phyloP scores from a whole-genome alignment of 2,888 invertebrate species.

The Petrolisthes manimaculis region DNA sequence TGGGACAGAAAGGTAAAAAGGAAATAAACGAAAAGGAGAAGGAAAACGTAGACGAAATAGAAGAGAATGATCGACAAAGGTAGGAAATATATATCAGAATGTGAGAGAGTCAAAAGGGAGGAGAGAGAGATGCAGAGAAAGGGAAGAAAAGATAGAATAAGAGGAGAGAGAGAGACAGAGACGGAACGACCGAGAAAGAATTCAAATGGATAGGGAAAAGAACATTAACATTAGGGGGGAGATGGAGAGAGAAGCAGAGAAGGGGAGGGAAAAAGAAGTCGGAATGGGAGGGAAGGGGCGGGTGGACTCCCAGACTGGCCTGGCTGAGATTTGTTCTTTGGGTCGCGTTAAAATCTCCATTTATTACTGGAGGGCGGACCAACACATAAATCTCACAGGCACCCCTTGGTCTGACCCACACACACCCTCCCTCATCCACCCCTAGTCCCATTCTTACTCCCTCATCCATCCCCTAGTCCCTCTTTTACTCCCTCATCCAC shows the following conservation, averaged over 20 bases:
- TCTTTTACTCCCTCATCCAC: too few species aligned
- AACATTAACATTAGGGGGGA: neutral
- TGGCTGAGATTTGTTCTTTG: slow-evolving; percentile 35
- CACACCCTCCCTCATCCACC: too few species aligned
- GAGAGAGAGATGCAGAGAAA: neutral
- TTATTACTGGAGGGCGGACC: slow-evolving; percentile 19
- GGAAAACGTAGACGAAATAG: too few species aligned
- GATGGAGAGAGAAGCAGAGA: neutral
- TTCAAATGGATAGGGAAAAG: neutral
- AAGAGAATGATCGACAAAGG: neutral
- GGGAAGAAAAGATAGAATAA: neutral
- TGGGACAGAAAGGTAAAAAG: neutral
- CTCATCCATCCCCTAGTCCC: too few species aligned
- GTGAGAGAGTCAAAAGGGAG: neutral
- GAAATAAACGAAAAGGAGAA: too few species aligned
- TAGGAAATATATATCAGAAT: neutral
- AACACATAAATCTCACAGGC: slow-evolving; percentile 15
- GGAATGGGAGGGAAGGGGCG: neutral
- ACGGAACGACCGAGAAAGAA: neutral
- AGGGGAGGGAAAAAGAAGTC: neutral
- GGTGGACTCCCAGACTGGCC: neutral
- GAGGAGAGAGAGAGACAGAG: neutral
- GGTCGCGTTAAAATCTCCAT: slow-evolving; percentile 50
- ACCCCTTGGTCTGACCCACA: neutral
- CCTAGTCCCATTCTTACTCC: too few species aligned